Conservation (phyloP, 2,113 vertebrate species). For the Arvicanthis niloticus region DNA sequence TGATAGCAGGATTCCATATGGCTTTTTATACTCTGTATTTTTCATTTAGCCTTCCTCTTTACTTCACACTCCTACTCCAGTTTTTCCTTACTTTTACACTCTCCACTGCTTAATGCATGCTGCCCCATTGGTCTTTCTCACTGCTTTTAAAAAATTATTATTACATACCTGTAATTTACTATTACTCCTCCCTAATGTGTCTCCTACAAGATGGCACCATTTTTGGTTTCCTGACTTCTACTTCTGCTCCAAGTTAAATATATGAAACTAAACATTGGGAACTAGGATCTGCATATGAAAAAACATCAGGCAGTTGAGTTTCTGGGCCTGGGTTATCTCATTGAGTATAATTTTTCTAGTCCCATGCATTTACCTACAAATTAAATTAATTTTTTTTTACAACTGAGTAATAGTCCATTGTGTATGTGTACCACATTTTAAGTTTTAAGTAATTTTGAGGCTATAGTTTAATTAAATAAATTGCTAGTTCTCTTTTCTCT, state of each 20-base stretch:
- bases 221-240: not conserved
- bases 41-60: not conserved
- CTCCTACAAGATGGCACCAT: not conserved
- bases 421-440: not conserved
- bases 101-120: not conserved
- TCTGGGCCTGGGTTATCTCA: not conserved
- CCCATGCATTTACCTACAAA: not conserved
- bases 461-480: not conserved
- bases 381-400: not conserved
- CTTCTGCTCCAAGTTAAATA: not conserved
- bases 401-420: not conserved
- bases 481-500: not conserved
- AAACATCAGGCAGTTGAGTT: not conserved
- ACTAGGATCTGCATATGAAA: not conserved
- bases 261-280: not conserved
- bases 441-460: not conserved
- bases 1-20: not conserved
- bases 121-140: not conserved
- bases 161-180: not conserved
- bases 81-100: too few relatives aligned
- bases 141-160: not conserved
- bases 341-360: not conserved
- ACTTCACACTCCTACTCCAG: not conserved
- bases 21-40: not conserved
- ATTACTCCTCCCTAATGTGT: not conserved